Conservation (phyloP, 2,888 invertebrate genomes). For the Blastobasis lacticolella region DNA sequence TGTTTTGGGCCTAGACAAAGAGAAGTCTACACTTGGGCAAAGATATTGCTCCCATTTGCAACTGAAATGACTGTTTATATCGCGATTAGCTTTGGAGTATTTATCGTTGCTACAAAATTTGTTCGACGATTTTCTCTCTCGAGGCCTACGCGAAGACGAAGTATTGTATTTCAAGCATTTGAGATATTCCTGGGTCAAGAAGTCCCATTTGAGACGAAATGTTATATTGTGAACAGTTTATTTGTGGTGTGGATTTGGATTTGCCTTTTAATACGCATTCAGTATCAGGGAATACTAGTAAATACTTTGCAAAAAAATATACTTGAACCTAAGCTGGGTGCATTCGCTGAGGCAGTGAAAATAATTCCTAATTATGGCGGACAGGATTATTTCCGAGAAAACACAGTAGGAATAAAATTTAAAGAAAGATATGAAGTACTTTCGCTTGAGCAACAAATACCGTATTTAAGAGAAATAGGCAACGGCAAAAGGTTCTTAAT, state of each 20-base stretch:
- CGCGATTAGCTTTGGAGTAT: constrained; percentile 19
- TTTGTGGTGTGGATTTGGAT: constrained; percentile 48
- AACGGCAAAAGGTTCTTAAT: constrained; percentile 35
- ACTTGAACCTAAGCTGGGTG: constrained; percentile 31
- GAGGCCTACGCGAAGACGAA: constrained; percentile 9
- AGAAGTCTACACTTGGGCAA: constrained; percentile 33
- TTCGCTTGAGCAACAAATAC: constrained; percentile 14
- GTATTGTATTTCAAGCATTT: constrained; percentile 27
- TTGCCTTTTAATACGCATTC: constrained; percentile 40
- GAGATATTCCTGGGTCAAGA: constrained; percentile 41
- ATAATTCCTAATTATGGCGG: constrained; percentile 36
- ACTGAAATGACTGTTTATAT: constrained; percentile 27
- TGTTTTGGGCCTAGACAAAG: constrained; percentile 28
- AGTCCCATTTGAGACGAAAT: constrained; percentile 28
- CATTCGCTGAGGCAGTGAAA: constrained; percentile 29
- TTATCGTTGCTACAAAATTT: constrained; percentile 19
- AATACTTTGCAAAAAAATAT: constrained; percentile 29
- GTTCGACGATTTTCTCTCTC: constrained; percentile 18
- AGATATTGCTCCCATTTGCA: constrained; percentile 34
- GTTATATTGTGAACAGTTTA: constrained; percentile 29
- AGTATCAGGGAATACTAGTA: constrained; percentile 41
- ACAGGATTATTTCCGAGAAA: constrained; percentile 18
- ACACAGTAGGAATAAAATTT: constrained; percentile 26
- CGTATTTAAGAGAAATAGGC: constrained; percentile 23
- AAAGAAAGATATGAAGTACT: constrained; percentile 21